Percentiles rank a stretch among this genome's conserved stretches.
Conservation (phyloP, 2,888 invertebrate species). For the Baccha elongata region DNA sequence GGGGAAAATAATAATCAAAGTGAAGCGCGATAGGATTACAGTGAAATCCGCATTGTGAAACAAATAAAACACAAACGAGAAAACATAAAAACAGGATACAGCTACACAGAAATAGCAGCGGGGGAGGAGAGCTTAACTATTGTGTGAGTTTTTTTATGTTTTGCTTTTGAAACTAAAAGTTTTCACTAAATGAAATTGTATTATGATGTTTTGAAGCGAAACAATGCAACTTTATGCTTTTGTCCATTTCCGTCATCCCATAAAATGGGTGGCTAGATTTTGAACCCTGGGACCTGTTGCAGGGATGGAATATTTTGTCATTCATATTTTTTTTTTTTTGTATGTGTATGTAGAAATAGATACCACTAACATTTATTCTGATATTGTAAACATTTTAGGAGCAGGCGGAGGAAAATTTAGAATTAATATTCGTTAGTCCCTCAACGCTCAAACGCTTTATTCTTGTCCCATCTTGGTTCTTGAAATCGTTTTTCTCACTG, state of each 20-base stretch:
- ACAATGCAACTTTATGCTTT: slow-evolving; percentile 1
- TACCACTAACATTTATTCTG: no score
- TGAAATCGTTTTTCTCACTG: no score
- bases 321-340: background rate
- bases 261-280: background rate
- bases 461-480: no score
- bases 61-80: slow-evolving; percentile 27
- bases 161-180: background rate
- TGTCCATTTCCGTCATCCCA: background rate
- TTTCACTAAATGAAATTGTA: background rate
- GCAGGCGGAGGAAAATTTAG: no score
- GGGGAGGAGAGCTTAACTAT: slow-evolving; percentile 27
- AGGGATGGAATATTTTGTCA: background rate
- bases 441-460: no score
- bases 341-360: background rate
- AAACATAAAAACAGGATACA: slow-evolving; percentile 37
- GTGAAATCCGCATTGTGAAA: slow-evolving; percentile 58
- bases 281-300: slow-evolving; percentile 63
- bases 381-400: no score
- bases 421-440: no score
- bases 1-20: slow-evolving; percentile 48
- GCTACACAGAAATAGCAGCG: background rate
- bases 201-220: slow-evolving; percentile 1
- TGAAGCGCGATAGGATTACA: slow-evolving; percentile 68
- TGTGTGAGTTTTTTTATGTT: slow-evolving; percentile 51